Conservation (phyloP, 2,113 vertebrate species). For the Ellobius talpinus region DNA sequence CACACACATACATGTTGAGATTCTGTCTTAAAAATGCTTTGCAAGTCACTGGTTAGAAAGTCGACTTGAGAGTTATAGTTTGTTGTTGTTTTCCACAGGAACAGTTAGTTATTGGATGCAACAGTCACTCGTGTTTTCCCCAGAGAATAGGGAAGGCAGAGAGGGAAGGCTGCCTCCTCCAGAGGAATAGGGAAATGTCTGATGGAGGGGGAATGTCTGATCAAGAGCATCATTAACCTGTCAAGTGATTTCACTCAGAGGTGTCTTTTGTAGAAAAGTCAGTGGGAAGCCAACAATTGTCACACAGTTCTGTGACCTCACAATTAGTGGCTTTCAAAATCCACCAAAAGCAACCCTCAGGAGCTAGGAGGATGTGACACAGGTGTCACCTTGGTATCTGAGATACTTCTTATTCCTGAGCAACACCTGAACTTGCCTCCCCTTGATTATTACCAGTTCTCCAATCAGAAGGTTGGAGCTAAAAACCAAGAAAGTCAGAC, state of each 20-base stretch:
- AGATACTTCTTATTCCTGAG: too few species aligned
- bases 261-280: neutral
- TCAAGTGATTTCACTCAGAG: neutral
- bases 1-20: neutral
- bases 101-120: neutral
- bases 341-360: neutral
- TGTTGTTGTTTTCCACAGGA: too few species aligned
- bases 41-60: neutral
- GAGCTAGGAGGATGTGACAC: neutral
- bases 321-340: neutral
- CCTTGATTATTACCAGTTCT: neutral
- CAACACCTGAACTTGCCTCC: too few species aligned
- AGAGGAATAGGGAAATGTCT: neutral
- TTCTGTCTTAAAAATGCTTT: neutral
- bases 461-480: neutral
- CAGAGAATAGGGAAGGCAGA: neutral
- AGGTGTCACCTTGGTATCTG: neutral
- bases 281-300: neutral
- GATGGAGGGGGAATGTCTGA: too few species aligned
- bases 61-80: neutral
- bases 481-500: neutral
- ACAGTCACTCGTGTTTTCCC: neutral
- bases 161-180: neutral
- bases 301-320: neutral
- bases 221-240: neutral